Evolutionary conservation across 2,797 vertebrate genomes (phyloP).

Genomic region (Phylloscopus collybita): DNA sequence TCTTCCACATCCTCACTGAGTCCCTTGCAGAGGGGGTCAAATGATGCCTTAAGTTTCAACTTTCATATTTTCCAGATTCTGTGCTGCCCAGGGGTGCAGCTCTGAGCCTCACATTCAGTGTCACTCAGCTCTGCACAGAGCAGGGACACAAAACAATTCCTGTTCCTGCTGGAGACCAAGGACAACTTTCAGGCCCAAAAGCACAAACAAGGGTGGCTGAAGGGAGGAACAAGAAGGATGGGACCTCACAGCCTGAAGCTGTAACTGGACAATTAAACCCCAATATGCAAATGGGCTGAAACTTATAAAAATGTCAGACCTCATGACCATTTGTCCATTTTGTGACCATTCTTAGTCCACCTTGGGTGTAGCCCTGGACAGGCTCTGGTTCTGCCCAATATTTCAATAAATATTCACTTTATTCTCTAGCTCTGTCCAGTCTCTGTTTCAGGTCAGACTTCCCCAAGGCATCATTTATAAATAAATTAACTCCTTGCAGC

Average conservation of each 20-base stretch:
- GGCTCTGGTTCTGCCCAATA: neutral
- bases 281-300: neutral
- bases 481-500: neutral
- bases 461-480: neutral
- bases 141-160: neutral
- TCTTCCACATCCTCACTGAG: neutral
- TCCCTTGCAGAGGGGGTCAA: neutral
- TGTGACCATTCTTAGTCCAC: neutral
- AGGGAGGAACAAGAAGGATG: neutral
- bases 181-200: neutral
- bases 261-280: neutral
- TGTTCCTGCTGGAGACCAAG: neutral
- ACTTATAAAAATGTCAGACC: neutral
- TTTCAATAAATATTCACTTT: neutral
- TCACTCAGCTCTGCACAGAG: neutral
- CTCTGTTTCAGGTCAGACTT: neutral
- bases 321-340: accelerated
- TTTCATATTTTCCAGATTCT: neutral
- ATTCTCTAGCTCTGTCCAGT: neutral
- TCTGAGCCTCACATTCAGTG: neutral
- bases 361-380: neutral
- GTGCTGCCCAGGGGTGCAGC: no score
- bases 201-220: neutral
- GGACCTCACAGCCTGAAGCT: neutral
- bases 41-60: neutral